These are phyloP conservation scores for Ceratina calcarata DNA, from an alignment of 1,140 invertebrate species.

Conservation along the genomic window DNA sequence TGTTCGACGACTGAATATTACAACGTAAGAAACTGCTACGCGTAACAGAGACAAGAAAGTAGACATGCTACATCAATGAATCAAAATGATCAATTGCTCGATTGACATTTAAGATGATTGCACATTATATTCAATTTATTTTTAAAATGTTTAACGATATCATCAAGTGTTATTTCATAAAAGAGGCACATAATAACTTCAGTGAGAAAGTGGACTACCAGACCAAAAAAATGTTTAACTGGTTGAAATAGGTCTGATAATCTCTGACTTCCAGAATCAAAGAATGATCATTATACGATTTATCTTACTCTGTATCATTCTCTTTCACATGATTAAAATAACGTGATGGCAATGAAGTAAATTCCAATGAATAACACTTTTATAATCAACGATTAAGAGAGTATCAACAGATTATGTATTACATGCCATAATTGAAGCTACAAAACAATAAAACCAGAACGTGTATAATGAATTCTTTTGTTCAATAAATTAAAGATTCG, in stretches of 20 bases:
- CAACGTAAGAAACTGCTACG: not conserved
- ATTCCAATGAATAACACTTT: not conserved
- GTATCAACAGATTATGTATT: not conserved
- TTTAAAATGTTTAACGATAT: too few species aligned
- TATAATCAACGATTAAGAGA: not conserved
- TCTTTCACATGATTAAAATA: not conserved
- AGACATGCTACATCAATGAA: not conserved
- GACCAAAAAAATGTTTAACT: not conserved
- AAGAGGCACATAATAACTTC: not conserved
- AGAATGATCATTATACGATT: not conserved
- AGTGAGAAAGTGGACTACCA: too few species aligned
- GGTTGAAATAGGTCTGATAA: conserved; percentile 22
- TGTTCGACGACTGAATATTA: not conserved
- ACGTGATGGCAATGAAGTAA: not conserved
- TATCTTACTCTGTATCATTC: conserved; percentile 2
- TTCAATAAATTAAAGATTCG: too few species aligned
- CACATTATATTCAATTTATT: too few species aligned
- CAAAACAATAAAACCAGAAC: too few species aligned
- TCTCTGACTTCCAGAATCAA: conserved; percentile 37
- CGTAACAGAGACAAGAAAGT: not conserved
- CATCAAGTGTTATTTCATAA: too few species aligned
- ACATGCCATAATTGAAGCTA: too few species aligned
- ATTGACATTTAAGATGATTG: too few species aligned
- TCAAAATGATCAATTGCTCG: too few species aligned
- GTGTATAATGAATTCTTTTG: too few species aligned